Percentiles rank a stretch among this genome's conserved stretches.
phyloP scores from a whole-genome alignment of 92 coral and sea anemone species.

The Epizoanthus stellaris region DNA sequence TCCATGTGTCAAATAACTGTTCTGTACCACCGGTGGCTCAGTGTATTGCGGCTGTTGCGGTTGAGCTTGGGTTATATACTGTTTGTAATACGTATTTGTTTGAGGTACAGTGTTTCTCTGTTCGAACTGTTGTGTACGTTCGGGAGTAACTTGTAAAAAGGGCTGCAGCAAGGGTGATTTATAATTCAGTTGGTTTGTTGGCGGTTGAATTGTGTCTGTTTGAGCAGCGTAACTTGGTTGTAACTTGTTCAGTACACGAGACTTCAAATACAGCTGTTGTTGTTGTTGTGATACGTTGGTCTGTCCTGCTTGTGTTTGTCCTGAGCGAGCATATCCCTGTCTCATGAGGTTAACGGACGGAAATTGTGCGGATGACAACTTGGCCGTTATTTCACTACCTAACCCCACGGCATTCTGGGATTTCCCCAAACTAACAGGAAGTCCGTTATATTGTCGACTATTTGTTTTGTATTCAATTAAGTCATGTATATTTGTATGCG shows the following conservation, averaged over 20 bases:
- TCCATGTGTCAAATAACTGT: not conserved
- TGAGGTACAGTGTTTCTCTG: not conserved
- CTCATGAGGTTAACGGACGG: not conserved
- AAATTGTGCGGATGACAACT: not conserved
- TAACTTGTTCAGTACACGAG: not conserved
- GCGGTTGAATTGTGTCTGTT: conserved; percentile 3
- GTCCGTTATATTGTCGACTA: too few relatives aligned
- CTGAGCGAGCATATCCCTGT: not conserved
- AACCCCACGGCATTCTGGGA: not conserved
- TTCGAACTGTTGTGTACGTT: not conserved
- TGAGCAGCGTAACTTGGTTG: not conserved
- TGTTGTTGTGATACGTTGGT: not conserved
- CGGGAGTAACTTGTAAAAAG: not conserved
- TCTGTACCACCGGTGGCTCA: too few relatives aligned
- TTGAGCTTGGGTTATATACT: not conserved
- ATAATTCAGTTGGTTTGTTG: not conserved
- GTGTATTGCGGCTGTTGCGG: too few relatives aligned
- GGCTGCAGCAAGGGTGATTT: not conserved
- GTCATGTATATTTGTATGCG: not conserved
- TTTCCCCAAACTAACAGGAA: not conserved
- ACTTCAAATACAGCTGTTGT: not conserved
- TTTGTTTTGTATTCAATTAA: too few relatives aligned
- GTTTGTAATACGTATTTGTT: not conserved
- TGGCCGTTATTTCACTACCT: not conserved
- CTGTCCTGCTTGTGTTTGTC: not conserved